Base-by-base conservation (phyloP, 2,888 invertebrate genomes). In the Rhagophthalmus giganteus region DNA sequence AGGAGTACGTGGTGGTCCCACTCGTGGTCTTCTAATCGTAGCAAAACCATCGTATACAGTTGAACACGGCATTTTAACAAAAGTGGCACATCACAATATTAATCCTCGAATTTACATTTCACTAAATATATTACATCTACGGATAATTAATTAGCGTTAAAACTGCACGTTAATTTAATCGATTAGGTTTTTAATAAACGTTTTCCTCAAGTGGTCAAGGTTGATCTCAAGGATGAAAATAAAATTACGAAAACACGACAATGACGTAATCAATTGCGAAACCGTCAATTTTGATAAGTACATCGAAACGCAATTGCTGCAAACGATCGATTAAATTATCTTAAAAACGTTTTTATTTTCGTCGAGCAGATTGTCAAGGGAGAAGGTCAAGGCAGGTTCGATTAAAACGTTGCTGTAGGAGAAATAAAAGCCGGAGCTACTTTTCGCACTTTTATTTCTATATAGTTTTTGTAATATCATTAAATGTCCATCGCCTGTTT, bases 11-110 rank as follows among this genome's bases (percentile, higher is more conserved):
- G 55, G 69, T 37, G 60, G 71, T 60, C 75, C 78, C 51, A 73
- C 75, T 63, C 73, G 58, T 63, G 76, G 83, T 8, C 86, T 81
- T 50, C 89, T 79, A 62, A 92, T 88, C n/a, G 91, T 92, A 39
- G 91, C 91, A 75, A 89, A 92, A 45, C 91, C 91, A 74, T 92
- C 91, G 74, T 90, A 86, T 39, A 91, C 84, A 49, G 86, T 84
- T 41, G 82, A 70, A 54, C 67, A 67, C 32, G 68, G 69, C 67
- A 69, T 69, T 41, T 49, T 55, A 32, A 26, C 11, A 16, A 9
- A 28, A 4, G 25, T 28, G 27, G 2, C 24, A 41, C 12, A 31
- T 25, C 16, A 37, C 16, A 20, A 5, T 7, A 5, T 20, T 5
- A 5, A 5, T 20, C 7, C 20, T 20, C 7, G 7, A 20, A 20